Percentiles rank a stretch among this genome's conserved stretches.
Conservation (phyloP, 2,888 invertebrate genomes). For the Dichetophora obliterata region DNA sequence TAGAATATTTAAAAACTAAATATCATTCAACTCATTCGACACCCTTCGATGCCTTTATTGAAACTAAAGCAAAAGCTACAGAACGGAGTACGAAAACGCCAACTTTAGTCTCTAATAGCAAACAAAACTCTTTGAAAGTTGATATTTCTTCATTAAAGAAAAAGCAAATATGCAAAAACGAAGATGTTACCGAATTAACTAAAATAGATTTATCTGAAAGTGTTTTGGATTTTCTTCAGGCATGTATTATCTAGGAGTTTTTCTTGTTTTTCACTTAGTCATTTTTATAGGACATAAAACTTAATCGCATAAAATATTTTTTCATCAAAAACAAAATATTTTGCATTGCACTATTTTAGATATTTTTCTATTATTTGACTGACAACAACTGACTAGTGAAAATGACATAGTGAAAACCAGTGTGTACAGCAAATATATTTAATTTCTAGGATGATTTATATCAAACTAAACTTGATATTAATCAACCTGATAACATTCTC, state of each 20-base stretch:
- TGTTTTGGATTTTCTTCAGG: background rate
- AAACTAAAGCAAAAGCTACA: background rate
- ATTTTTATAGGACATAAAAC: too few relatives aligned
- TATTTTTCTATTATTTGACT: too few relatives aligned
- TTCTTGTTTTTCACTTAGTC: too few relatives aligned
- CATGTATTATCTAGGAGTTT: too few relatives aligned
- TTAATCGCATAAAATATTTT: too few relatives aligned
- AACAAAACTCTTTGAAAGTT: background rate
- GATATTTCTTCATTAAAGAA: background rate
- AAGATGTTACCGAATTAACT: background rate
- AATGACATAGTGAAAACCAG: too few relatives aligned
- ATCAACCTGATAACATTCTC: background rate
- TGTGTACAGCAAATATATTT: background rate
- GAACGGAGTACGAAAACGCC: background rate
- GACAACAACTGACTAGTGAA: too few relatives aligned
- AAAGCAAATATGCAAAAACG: background rate
- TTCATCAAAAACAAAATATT: too few relatives aligned
- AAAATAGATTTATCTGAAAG: slow-evolving; percentile 3
- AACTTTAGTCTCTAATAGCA: background rate
- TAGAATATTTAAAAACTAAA: background rate
- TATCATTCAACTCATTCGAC: background rate
- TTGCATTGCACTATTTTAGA: too few relatives aligned
- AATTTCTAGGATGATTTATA: background rate
- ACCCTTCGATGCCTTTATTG: background rate
- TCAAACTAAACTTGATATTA: background rate